Conservation (phyloP, 1,140 invertebrate genomes). For the Aphaenogaster ashmeadi region DNA sequence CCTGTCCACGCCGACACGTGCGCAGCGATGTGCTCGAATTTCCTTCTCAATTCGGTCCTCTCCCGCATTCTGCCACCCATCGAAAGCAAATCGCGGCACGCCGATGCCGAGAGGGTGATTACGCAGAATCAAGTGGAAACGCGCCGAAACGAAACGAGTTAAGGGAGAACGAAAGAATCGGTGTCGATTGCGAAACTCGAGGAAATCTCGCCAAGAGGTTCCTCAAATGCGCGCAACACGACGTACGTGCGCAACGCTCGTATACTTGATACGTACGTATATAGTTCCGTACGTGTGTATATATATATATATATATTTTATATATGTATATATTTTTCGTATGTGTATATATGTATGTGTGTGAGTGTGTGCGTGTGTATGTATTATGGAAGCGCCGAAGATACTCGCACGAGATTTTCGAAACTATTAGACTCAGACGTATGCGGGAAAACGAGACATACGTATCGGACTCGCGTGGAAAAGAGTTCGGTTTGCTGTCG, state of each 20-base stretch:
- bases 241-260: conserved; percentile 65
- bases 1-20: conserved; percentile 10
- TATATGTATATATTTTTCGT: neutral
- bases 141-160: conserved; percentile 35
- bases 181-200: conserved; percentile 35
- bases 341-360: neutral
- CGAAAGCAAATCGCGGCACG: conserved; percentile 5
- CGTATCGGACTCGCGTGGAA: conserved; percentile 38
- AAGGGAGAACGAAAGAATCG: conserved; percentile 40
- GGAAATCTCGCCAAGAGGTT: conserved; percentile 36
- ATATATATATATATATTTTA: conserved; percentile 20
- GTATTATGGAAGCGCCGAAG: conserved; percentile 73
- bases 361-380: neutral
- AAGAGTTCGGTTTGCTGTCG: neutral
- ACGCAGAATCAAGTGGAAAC: conserved; percentile 22
- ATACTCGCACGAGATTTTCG: conserved; percentile 35
- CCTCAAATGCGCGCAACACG: conserved; percentile 54
- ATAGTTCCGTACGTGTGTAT: conserved; percentile 50
- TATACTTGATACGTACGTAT: conserved; percentile 72
- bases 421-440: conserved; percentile 31
- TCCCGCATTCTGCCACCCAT: neutral
- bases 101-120: neutral
- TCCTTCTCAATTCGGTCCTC: conserved; percentile 16
- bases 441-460: conserved; percentile 25
- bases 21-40: neutral